phyloP scores from a whole-genome alignment of 2,797 vertebrate genomes.

The Phylloscopus collybita region DNA sequence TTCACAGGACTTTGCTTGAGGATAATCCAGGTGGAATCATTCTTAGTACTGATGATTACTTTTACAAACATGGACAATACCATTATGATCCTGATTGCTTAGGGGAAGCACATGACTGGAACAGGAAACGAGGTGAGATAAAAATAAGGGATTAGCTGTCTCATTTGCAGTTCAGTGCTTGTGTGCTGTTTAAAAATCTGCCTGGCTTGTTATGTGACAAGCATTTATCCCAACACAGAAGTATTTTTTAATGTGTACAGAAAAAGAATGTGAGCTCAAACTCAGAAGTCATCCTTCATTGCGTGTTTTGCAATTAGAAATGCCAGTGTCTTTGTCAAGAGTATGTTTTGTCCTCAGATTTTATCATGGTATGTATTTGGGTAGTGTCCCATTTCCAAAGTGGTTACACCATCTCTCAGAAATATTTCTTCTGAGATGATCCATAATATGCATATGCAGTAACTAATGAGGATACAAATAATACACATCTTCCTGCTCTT shows the following conservation, averaged over 20 bases:
- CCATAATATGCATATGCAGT: neutral
- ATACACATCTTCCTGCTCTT: neutral
- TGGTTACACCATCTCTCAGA: neutral
- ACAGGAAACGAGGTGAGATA: conserved; percentile 88
- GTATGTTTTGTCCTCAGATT: neutral
- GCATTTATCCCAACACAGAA: neutral
- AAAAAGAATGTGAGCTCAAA: neutral
- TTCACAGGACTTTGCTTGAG: conserved; percentile 84
- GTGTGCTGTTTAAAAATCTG: neutral
- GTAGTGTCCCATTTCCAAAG: neutral
- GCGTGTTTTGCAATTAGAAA: neutral
- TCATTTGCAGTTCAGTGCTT: neutral
- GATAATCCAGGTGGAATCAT: conserved; percentile 88
- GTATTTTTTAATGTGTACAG: neutral
- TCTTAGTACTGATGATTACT: conserved; percentile 94
- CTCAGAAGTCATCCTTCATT: neutral
- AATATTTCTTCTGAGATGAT: neutral
- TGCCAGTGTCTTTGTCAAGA: neutral
- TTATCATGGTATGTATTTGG: neutral
- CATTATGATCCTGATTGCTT: conserved; percentile 82
- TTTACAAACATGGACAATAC: conserved; percentile 84
- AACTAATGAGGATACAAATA: neutral
- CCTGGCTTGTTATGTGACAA: neutral
- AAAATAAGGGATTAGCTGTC: neutral
- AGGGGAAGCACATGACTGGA: conserved; percentile 94